Percentiles rank a stretch among this genome's conserved stretches.
Evolutionary conservation across 2,113 vertebrate species (phyloP).

Genomic region (Trogon surrucura): DNA sequence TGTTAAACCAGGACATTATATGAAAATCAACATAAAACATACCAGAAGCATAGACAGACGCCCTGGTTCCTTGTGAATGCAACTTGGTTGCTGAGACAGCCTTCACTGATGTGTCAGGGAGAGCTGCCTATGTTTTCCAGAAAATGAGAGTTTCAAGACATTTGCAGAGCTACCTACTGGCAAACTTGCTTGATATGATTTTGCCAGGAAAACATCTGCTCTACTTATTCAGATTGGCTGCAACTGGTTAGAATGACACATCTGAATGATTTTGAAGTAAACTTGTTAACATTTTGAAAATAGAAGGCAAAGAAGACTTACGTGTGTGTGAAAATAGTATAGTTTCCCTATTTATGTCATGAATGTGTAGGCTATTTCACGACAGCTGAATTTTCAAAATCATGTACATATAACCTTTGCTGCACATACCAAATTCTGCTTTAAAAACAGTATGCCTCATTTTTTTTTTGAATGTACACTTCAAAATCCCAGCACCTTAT

Average conservation of each 20-base stretch:
- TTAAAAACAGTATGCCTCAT: not conserved
- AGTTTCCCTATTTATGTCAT: not conserved
- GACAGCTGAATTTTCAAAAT: not conserved
- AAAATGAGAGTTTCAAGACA: not conserved
- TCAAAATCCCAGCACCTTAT: not conserved
- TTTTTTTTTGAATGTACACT: not conserved
- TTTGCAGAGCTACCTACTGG: not conserved
- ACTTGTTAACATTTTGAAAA: not conserved
- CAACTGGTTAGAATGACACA: not conserved
- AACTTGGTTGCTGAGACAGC: not conserved
- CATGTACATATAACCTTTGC: not conserved
- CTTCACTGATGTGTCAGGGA: not conserved
- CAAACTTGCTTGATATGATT: not conserved
- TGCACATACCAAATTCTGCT: not conserved
- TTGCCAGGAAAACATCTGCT: not conserved
- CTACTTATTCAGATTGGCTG: not conserved
- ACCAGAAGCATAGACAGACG: not conserved
- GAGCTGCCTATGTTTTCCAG: not conserved
- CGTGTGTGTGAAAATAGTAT: fast-evolving
- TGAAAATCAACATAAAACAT: not conserved
- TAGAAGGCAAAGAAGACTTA: not conserved
- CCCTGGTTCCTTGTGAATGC: not conserved
- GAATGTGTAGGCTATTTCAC: not conserved
- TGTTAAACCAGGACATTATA: not conserved
- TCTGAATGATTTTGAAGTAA: not conserved